phyloP scores from a whole-genome alignment of 1,140 invertebrate genomes.

The Hycleus cichorii region DNA sequence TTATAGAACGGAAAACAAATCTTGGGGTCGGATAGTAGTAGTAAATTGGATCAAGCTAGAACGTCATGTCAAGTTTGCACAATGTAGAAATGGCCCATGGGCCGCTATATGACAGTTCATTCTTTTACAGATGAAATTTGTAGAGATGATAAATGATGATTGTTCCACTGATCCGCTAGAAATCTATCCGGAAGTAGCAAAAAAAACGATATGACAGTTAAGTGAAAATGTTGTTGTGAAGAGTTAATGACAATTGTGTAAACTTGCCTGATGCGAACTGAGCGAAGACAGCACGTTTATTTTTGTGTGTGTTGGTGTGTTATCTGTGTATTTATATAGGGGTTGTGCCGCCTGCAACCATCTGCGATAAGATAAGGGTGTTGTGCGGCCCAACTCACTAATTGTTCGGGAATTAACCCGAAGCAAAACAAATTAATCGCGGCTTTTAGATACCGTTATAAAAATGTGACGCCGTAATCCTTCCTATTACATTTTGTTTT shows the following conservation, averaged over 20 bases:
- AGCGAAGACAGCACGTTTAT: too few species aligned
- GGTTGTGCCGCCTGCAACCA: background rate
- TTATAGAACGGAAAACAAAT: conserved; percentile 41
- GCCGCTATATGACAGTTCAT: conserved; percentile 27
- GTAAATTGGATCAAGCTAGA: conserved; percentile 39
- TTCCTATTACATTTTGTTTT: background rate
- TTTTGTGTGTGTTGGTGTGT: too few species aligned
- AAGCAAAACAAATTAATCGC: conserved; percentile 38
- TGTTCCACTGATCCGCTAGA: too few species aligned
- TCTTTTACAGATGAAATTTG: too few species aligned
- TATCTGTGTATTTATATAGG: too few species aligned
- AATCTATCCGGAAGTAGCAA: too few species aligned
- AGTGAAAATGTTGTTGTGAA: too few species aligned
- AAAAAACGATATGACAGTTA: too few species aligned
- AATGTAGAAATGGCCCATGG: conserved; percentile 1
- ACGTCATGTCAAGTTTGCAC: conserved; percentile 31
- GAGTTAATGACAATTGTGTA: too few species aligned
- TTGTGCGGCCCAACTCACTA: conserved; percentile 26
- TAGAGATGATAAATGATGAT: too few species aligned
- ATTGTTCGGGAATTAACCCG: conserved; percentile 36
- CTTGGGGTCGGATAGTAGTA: conserved; percentile 27
- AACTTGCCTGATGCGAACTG: too few species aligned
- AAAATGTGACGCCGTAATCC: conserved; percentile 35
- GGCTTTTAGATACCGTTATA: conserved; percentile 35
- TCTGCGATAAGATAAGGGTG: conserved; percentile 8